Conservation (phyloP, 1,140 invertebrate species). For the Drosophila sproati region DNA sequence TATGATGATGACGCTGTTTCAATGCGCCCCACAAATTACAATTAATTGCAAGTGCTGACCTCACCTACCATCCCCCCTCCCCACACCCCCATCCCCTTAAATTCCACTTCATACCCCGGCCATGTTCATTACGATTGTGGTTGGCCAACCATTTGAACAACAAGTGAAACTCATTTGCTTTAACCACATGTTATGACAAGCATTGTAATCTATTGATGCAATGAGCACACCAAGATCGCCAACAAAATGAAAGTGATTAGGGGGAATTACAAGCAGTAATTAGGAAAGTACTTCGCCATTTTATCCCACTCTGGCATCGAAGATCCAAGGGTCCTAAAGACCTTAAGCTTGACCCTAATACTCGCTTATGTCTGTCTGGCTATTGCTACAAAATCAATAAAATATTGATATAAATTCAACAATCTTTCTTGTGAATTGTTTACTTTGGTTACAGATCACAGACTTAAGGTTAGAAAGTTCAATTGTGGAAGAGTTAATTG, state of each 20-base stretch:
- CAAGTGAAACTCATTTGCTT: slow-evolving; percentile 23
- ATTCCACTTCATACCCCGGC: neutral
- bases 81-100: neutral
- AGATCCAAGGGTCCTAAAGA: no score
- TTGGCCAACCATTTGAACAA: neutral
- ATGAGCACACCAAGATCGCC: neutral
- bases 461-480: no score
- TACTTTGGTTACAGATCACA: no score
- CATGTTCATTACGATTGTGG: neutral
- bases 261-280: neutral
- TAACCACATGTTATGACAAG: slow-evolving; percentile 23
- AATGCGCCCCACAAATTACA: slow-evolving; percentile 51
- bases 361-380: no score
- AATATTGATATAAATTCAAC: no score
- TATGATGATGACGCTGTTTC: slow-evolving; percentile 62
- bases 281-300: neutral
- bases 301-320: no score
- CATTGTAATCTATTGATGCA: slow-evolving; percentile 32
- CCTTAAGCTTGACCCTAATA: no score
- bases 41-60: slow-evolving; percentile 47
- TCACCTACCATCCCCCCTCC: neutral
- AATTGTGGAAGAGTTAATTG: no score
- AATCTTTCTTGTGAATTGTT: no score
- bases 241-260: slow-evolving; percentile 39
- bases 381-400: no score